Base-by-base conservation (phyloP, 2,888 invertebrate species). In the Cactoblastis cactorum region DNA sequence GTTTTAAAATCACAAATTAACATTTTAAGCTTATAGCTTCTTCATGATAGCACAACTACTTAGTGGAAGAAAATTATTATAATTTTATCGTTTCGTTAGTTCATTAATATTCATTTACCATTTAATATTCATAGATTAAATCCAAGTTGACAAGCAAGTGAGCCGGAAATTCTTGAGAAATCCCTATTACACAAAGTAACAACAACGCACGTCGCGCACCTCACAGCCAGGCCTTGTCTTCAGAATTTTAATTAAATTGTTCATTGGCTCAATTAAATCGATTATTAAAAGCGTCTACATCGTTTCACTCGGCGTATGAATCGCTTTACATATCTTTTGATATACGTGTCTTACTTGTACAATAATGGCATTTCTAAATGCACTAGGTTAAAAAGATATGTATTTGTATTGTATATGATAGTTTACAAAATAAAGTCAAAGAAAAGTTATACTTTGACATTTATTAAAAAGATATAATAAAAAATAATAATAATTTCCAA, bases 161-260 rank as follows among this genome's bases (percentile, higher is more conserved):
- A 38, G 19, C 37, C 48, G 43, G 62, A 43, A 53, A 55, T 48
- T 60, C 57, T 28, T 2, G 18, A 17, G 61, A 68, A 64, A 46
- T 24, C 47, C 67, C 34, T 28, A 50, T 50, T 58, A 3, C 4
- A 0, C n/a, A 56, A 3, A 43, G 33, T 58, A 28, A 52, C 70
- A 49, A 60, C 57, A 58, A 57, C 78, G 60, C 56, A 61, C 62
- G 58, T 65, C 19, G 24, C 67, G 64, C 70, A 63, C 71, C 73
- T 71, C 76, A 71, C 69, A 4, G 22, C 62, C 65, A 63, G 69
- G 63, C 63, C 67, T 67, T 75, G 76, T 81, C 84, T 83, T 84
- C 70, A 83, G 83, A 83, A 84, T 83, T 83, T 84, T 84, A 84
- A 85, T 85, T 83, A 84, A 83, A 83, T 80, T 80, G 81, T 80